phyloP scores from a whole-genome alignment of 2,888 invertebrate genomes.

The Caenorhabditis sp. region DNA sequence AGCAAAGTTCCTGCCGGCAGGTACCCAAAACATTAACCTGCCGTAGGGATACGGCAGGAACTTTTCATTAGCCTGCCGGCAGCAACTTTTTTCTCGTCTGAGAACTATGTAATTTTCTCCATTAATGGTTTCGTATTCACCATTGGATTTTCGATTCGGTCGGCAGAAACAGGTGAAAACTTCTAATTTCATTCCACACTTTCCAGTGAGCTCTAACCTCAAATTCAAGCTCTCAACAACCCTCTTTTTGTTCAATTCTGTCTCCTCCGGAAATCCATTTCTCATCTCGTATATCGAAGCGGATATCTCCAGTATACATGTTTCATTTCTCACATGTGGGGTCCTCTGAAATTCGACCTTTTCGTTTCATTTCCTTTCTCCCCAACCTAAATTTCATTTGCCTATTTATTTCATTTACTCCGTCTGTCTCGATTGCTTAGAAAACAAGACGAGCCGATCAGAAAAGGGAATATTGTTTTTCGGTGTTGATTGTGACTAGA shows the following conservation, averaged over 20 bases:
- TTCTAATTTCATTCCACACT: background rate
- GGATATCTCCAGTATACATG: constrained; percentile 10
- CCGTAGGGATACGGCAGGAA: no score
- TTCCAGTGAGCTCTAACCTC: background rate
- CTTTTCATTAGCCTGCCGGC: no score
- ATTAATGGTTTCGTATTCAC: no score
- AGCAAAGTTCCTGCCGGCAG: no score
- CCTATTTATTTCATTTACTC: background rate
- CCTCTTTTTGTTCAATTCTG: background rate
- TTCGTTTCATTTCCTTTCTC: constrained; percentile 14
- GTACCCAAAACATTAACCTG: no score
- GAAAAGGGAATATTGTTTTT: background rate
- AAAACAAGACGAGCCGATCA: background rate
- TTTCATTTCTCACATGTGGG: constrained; percentile 22
- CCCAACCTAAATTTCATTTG: constrained; percentile 11
- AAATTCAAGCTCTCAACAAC: background rate
- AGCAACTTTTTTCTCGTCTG: no score
- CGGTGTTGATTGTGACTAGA: background rate
- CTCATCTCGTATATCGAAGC: constrained; percentile 27
- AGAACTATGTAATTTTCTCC: no score
- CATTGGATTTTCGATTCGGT: no score
- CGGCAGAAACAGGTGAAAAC: background rate
- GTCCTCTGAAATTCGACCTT: constrained; percentile 41
- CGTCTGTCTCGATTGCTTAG: background rate
- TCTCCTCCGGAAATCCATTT: constrained; percentile 7